Base-by-base conservation (phyloP, 2,888 invertebrate genomes). In the Zygothrica quintamaculata region DNA sequence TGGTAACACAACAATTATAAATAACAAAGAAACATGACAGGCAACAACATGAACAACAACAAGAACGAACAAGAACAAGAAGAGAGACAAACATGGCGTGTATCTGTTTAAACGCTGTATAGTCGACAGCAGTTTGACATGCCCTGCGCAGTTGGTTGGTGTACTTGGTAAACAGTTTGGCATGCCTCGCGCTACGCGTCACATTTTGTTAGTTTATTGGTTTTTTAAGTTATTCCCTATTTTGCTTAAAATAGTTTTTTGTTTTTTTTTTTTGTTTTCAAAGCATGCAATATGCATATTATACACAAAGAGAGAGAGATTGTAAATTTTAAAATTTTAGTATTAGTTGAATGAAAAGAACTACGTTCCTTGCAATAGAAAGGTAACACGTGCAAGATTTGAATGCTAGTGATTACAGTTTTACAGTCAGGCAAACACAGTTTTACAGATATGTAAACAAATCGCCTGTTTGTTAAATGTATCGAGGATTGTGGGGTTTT, bases 21-120 rank as follows among this genome's bases (percentile, higher is more conserved):
- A 48, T 52, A 60, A 56, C 40, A 74, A 65, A 74, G 59, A 71
- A 71, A 68, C 71, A 75, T 60, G 78, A 77, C 75, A 82, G 61
- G 58, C 65, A 75, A 71, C 68, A 73, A 70, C 68, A 74, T 44
- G 31, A 55, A 51, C 47, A 70, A 58, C 58, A 74, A 47, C 58
- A 71, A 61, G 33, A 55, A 53, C 52, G 61, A 61, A 59, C 59
- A 64, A 9, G 29, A 16, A 66, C 55, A 77, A 52, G 57, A 52
- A 5, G 18, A 5, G 18, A 22, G 5, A 59, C 66, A 84, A 70
- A 72, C 65, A 77, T 60, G 52, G 29, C 39, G 36, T 46, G 48
- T 31, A 8, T 34, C 13, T 18, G 15, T 1, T n/a, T 29, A 15
- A 29, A 50, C n/a, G n/a, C n/a, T n/a, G n/a, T n/a, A 16, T 48